A percentile compares a stretch with the other conserved stretches of the same genome.
phyloP scores from a whole-genome alignment of 2,797 vertebrate genomes.

The Anniella stebbinsi region DNA sequence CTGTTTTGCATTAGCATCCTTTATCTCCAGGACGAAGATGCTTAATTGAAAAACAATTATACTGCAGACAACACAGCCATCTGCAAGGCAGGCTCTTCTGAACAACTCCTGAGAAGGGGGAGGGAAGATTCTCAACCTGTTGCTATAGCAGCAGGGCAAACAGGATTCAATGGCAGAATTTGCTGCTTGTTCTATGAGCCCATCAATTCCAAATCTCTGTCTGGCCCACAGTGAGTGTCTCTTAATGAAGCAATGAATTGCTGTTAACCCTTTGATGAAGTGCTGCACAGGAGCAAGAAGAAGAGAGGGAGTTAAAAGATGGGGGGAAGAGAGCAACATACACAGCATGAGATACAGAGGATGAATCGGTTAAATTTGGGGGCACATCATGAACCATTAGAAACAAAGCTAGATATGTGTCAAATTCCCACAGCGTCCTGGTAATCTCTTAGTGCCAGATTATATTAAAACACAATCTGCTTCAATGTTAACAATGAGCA shows the following conservation, averaged over 20 bases:
- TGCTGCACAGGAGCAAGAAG: background rate
- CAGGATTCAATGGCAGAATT: constrained; percentile 12
- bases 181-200: background rate
- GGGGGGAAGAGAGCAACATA: background rate
- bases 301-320: background rate
- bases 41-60: constrained; percentile 20
- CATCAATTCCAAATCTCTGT: constrained; percentile 9
- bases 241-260: background rate
- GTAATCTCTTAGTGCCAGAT: background rate
- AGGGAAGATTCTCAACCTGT: background rate
- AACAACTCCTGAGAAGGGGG: background rate
- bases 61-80: constrained; percentile 6
- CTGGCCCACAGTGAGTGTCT: background rate
- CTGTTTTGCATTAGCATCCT: constrained; percentile 12
- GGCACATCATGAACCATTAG: background rate
- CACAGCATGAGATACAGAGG: background rate
- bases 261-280: background rate
- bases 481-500: background rate
- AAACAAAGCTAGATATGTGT: background rate
- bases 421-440: background rate
- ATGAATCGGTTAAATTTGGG: too few species aligned
- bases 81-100: constrained; percentile 4
- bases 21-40: constrained; percentile 11
- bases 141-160: constrained; percentile 40
- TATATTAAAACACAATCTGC: background rate